Base-by-base conservation (phyloP, 2,113 vertebrate species). In the Tyto alba region DNA sequence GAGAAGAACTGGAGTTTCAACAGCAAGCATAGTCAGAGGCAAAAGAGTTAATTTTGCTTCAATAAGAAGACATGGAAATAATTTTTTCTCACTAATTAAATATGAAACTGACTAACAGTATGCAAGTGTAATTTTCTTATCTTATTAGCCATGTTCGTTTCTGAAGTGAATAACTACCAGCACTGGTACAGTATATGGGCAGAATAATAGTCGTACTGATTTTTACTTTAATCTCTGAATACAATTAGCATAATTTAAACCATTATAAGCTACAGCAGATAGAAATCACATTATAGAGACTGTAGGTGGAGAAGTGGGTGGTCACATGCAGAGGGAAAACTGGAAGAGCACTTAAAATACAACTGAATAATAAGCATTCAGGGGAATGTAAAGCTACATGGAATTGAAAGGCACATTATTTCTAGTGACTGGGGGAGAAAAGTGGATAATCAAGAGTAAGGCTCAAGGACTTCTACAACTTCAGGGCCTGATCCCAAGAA, bases 241-340 rank as follows among this genome's bases (percentile, higher is more conserved):
- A 97, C 95, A 98, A 98, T 98, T 98, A 98, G 79, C 97, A 98
- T 98, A 97, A 98, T 98, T 98, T 94, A 97, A 96, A 87, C 91
- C 95, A 96, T 98, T 98, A 98, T 97, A 97, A 97, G 89, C 89
- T 95, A 94, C 92, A 97, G 95, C 78, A 97, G 96, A 97, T 97
- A 98, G 93, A 98, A 97, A 97, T 96, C 90, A 96, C 98, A 97
- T 98, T 98, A 98, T 95, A 96, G 97, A 97, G 96, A 96, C 75
- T 96, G 98, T 98, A 98, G 97, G 97, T 98, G 97, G 97, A 96
- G 89, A 97, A 95, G 97, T 98, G 97, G 98, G 98, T 97, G 98
- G 98, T 98, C 97, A 97, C 96, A 97, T 97, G 96, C 95, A 90
- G 93, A 89, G 96, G 88, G 53, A 92, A 97, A 98, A 90, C 97